Conservation (phyloP, 2,113 vertebrate genomes). For the Odocoileus hemionus region DNA sequence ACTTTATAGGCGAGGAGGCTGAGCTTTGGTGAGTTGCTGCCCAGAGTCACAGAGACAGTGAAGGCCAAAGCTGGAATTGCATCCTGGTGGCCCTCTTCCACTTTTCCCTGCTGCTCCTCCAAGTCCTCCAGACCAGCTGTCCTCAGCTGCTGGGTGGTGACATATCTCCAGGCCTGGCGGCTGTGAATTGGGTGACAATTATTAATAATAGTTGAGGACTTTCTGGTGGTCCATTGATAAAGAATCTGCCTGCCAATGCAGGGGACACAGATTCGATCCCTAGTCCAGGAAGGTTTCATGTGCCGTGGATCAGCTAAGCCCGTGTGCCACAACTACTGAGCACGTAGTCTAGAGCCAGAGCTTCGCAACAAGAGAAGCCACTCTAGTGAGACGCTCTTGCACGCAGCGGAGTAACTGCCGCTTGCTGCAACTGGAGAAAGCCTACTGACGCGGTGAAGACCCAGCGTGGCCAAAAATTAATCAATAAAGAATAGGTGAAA, state of each 20-base stretch:
- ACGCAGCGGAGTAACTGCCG: background rate
- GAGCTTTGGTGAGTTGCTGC: background rate
- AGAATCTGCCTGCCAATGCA: background rate
- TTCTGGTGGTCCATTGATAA: background rate
- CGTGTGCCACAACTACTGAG: background rate
- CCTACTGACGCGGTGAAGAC: background rate
- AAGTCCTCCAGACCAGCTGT: background rate
- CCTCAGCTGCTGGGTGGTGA: background rate
- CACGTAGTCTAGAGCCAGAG: background rate
- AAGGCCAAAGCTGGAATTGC: background rate
- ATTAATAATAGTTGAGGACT: background rate
- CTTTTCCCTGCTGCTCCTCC: background rate
- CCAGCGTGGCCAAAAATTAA: background rate
- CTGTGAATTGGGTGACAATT: background rate
- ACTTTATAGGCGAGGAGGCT: background rate
- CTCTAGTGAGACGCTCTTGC: background rate
- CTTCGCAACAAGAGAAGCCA: background rate
- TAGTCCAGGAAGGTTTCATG: background rate
- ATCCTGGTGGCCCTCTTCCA: background rate
- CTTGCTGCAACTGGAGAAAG: background rate
- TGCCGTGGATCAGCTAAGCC: background rate
- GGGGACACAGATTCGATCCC: background rate
- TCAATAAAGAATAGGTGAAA: background rate
- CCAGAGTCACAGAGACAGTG: background rate
- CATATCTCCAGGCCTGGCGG: background rate